These are phyloP conservation scores for Enteromius radiatus DNA, from an alignment of 2,797 vertebrate species.

Conservation along the genomic window DNA sequence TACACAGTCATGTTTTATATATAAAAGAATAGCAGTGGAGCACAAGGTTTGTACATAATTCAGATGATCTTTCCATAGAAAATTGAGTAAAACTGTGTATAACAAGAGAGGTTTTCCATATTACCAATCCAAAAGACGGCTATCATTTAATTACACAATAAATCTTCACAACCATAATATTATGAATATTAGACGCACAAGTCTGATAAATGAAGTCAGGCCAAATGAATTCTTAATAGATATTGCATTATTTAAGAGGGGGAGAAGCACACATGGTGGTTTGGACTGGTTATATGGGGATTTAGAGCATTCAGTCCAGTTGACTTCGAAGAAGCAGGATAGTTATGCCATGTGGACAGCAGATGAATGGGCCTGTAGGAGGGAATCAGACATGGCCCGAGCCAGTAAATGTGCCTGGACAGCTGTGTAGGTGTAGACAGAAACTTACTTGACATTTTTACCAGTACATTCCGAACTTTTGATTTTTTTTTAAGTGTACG, in stretches of 20 bases:
- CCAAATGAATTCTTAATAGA: slow-evolving; percentile 39
- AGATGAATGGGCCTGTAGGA: slow-evolving; percentile 9
- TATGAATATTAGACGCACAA: slow-evolving; percentile 40
- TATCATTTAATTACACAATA: slow-evolving; percentile 26
- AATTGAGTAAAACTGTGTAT: not conserved
- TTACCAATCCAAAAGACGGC: slow-evolving; percentile 1
- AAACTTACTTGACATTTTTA: not conserved
- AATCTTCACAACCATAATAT: slow-evolving; percentile 36
- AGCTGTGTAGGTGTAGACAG: slow-evolving; percentile 28
- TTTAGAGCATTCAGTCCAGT: not conserved
- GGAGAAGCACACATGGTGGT: not conserved
- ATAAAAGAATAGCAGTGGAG: not conserved
- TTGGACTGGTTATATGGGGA: not conserved
- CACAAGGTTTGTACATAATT: not conserved
- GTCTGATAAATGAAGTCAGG: slow-evolving; percentile 30
- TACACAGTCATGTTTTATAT: not conserved
- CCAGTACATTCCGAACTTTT: not conserved
- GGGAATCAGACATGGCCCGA: not conserved
- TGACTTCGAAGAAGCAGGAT: not conserved
- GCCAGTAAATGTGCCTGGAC: slow-evolving; percentile 21
- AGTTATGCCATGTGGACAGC: not conserved
- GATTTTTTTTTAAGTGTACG: not conserved
- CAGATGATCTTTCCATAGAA: not conserved
- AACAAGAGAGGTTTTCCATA: not conserved
- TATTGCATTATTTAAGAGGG: slow-evolving; percentile 42